phyloP scores from a whole-genome alignment of 2,797 vertebrate species.

The Bovichtus diacanthus region DNA sequence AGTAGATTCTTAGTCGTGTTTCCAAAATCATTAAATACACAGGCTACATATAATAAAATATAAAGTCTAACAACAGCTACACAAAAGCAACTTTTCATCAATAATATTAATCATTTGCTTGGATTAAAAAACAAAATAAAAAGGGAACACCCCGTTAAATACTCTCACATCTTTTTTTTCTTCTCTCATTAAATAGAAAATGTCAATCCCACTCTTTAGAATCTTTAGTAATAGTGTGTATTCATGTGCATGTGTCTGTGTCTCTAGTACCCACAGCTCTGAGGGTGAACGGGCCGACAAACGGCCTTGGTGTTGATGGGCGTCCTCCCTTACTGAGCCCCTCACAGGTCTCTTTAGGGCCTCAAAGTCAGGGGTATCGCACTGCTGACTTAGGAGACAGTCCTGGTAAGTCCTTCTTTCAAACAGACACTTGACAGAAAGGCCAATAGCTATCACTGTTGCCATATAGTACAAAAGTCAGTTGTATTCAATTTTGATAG shows the following conservation, averaged over 20 bases:
- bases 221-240: not conserved
- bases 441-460: too few relatives aligned
- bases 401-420: slow-evolving; percentile 68
- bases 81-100: slow-evolving; percentile 60
- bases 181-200: slow-evolving; percentile 87
- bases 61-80: slow-evolving; percentile 40
- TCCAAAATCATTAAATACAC: not conserved
- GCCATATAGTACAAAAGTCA: not conserved
- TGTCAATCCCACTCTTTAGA: slow-evolving; percentile 74
- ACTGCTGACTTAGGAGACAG: slow-evolving; percentile 88
- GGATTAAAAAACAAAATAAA: slow-evolving; percentile 79
- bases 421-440: too few relatives aligned
- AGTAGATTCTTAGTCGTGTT: not conserved
- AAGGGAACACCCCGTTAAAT: slow-evolving; percentile 84
- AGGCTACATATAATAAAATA: not conserved
- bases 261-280: slow-evolving; percentile 86
- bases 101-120: slow-evolving; percentile 79
- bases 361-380: slow-evolving; percentile 87
- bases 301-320: slow-evolving; percentile 85
- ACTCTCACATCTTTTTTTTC: slow-evolving; percentile 81
- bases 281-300: slow-evolving; percentile 86
- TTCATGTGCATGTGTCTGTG: slow-evolving; percentile 33
- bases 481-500: too few relatives aligned
- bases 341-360: slow-evolving; percentile 83
- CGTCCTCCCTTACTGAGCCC: slow-evolving; percentile 87